Percentiles rank a stretch among this genome's conserved stretches.
Conservation (phyloP, 2,888 invertebrate species). For the Schrankia costaestrigalis region DNA sequence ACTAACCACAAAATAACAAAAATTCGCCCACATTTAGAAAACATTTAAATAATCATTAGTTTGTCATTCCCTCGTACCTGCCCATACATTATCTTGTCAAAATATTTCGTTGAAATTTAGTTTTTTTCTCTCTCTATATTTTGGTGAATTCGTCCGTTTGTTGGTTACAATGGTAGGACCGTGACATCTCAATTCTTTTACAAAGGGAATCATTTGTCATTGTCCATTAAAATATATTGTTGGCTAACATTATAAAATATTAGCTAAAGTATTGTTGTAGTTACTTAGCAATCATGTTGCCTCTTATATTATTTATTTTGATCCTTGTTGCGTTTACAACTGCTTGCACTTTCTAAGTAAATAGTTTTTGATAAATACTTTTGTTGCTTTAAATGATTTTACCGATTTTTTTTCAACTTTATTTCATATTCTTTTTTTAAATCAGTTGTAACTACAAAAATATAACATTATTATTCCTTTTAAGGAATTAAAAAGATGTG, state of each 20-base stretch:
- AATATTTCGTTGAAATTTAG: constrained; percentile 67
- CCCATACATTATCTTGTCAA: constrained; percentile 76
- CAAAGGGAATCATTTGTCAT: constrained; percentile 77
- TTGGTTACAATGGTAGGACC: constrained; percentile 51
- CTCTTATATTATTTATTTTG: constrained; percentile 16
- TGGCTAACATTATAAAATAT: constrained; percentile 61
- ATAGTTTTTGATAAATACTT: too few species aligned
- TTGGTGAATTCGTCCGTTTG: constrained; percentile 72
- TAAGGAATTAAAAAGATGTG: too few species aligned
- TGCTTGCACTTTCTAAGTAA: constrained; percentile 8
- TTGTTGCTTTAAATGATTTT: not conserved
- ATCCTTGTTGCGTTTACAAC: constrained; percentile 7
- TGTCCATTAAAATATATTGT: constrained; percentile 77
- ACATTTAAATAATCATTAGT: constrained; percentile 70
- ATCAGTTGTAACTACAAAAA: not conserved
- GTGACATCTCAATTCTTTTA: constrained; percentile 73
- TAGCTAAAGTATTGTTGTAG: constrained; percentile 36
- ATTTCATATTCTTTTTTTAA: not conserved
- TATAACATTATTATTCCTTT: too few species aligned
- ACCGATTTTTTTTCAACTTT: not conserved
- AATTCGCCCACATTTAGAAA: constrained; percentile 30
- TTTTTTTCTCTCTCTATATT: constrained; percentile 53
- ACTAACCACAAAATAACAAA: constrained; percentile 1
- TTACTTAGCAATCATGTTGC: constrained; percentile 13
- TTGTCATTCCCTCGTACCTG: constrained; percentile 56